Conservation (phyloP, 2,888 invertebrate genomes). For the Gibbula magus region DNA sequence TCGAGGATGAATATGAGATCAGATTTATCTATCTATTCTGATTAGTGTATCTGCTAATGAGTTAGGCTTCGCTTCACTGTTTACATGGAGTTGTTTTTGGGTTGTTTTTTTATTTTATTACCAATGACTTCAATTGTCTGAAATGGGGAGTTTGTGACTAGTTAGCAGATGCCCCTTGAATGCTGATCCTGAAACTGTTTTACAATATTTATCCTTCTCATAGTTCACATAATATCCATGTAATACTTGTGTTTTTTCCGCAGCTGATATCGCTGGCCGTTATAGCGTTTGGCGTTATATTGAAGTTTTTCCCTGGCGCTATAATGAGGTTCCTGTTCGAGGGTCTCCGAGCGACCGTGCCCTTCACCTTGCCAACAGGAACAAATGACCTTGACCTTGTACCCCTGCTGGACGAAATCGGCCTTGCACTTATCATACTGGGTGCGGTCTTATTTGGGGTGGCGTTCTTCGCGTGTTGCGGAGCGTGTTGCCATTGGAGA, state of each 20-base stretch:
- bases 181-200: no score
- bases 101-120: no score
- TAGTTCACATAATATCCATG: no score
- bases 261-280: conserved; percentile 27
- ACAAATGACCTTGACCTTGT: conserved; percentile 21
- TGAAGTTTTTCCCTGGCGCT: conserved; percentile 22
- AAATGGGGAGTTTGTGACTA: no score
- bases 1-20: no score
- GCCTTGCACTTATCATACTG: conserved; percentile 82
- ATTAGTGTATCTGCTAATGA: no score
- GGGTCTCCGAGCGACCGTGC: background rate
- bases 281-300: conserved; percentile 17
- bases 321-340: background rate
- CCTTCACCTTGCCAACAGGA: background rate
- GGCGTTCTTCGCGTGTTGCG: conserved; percentile 96
- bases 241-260: background rate
- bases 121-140: no score
- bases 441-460: conserved; percentile 91
- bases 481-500: conserved; percentile 78
- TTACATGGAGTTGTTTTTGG: no score
- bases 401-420: conserved; percentile 12
- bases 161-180: no score
- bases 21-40: no score
- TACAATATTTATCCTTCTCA: no score
- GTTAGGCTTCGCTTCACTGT: no score